Conservation (phyloP, 2,888 invertebrate species). For the Reticulitermes lucifugus region DNA sequence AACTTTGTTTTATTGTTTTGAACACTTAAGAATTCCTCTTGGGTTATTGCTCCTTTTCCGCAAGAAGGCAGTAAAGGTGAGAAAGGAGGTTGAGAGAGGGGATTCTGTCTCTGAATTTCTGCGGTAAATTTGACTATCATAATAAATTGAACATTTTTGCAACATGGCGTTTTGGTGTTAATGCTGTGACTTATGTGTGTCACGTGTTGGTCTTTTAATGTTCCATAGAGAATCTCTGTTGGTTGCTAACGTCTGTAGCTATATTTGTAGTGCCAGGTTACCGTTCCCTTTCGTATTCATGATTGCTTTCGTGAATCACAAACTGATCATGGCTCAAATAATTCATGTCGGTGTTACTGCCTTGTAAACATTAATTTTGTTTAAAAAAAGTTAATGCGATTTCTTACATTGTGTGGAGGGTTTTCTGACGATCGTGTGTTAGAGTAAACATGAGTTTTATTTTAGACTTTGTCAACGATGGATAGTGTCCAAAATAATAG, state of each 20-base stretch:
- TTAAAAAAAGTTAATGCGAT: background rate
- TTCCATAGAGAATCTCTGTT: background rate
- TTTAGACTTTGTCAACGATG: too few species aligned
- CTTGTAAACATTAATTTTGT: background rate
- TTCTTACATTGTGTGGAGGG: background rate
- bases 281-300: background rate
- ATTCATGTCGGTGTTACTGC: background rate
- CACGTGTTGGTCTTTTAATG: background rate
- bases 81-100: background rate
- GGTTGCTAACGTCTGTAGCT: background rate
- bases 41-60: slow-evolving; percentile 25
- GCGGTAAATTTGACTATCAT: background rate
- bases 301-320: background rate
- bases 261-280: background rate
- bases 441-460: too few species aligned
- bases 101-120: background rate
- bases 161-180: slow-evolving; percentile 2
- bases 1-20: slow-evolving; percentile 38
- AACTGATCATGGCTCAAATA: background rate
- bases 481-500: too few species aligned
- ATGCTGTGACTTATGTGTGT: background rate
- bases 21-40: slow-evolving; percentile 37
- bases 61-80: slow-evolving; percentile 33
- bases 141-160: background rate
- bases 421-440: background rate